These are phyloP conservation scores for Colletes latitarsis DNA, from an alignment of 1,140 invertebrate genomes.

Conservation along the genomic window DNA sequence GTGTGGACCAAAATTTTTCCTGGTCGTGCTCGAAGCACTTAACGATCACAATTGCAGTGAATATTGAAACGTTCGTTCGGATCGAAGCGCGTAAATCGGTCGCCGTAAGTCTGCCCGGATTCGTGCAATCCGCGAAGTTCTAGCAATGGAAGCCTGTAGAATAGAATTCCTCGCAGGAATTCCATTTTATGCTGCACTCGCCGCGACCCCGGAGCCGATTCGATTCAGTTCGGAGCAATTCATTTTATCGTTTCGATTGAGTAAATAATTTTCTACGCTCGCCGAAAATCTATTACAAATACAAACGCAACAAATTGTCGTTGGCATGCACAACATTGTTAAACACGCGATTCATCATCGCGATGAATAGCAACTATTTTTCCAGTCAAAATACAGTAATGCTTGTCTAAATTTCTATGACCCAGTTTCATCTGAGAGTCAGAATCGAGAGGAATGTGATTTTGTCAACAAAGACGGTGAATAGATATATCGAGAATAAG, in stretches of 20 bases:
- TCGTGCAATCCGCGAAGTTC: slow-evolving; percentile 16
- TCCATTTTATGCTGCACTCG: slow-evolving; percentile 36
- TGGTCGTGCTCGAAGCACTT: neutral
- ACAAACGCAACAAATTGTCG: slow-evolving; percentile 29
- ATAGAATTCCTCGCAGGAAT: slow-evolving; percentile 46
- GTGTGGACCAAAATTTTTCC: neutral
- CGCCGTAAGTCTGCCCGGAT: neutral
- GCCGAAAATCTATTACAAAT: slow-evolving; percentile 14
- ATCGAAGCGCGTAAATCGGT: slow-evolving; percentile 26
- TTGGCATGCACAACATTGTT: neutral
- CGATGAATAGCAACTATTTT: neutral
- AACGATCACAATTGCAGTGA: slow-evolving; percentile 11
- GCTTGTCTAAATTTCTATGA: too few relatives aligned
- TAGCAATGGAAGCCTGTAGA: neutral
- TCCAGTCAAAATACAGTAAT: neutral
- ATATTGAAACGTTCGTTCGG: slow-evolving; percentile 16
- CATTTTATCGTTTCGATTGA: slow-evolving; percentile 2
- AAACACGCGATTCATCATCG: neutral
- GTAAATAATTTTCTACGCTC: slow-evolving; percentile 35
- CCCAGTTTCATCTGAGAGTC: too few relatives aligned
- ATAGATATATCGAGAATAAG: too few relatives aligned
- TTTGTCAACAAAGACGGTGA: too few relatives aligned
- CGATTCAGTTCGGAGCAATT: slow-evolving; percentile 34
- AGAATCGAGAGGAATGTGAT: too few relatives aligned
- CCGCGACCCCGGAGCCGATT: slow-evolving; percentile 22